Conservation (phyloP, 2,797 vertebrate genomes). For the Mastacembelus armatus region DNA sequence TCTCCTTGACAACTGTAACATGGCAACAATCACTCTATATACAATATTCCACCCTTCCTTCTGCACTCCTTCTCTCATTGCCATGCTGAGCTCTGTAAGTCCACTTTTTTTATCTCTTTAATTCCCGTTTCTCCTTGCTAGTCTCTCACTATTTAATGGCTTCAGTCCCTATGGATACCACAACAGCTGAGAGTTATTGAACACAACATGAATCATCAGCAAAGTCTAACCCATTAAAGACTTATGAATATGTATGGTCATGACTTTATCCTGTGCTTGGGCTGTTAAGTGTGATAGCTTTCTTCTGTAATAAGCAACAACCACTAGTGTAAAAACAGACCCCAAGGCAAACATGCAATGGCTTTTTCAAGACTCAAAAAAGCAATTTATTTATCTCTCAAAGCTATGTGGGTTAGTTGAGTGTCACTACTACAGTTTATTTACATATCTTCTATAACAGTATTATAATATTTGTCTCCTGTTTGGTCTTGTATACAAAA, state of each 20-base stretch:
- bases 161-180: constrained; percentile 45
- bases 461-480: constrained; percentile 6
- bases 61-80: constrained; percentile 27
- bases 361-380: constrained; percentile 62
- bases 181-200: constrained; percentile 32
- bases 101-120: constrained; percentile 16
- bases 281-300: constrained; percentile 6
- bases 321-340: background rate
- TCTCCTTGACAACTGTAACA: constrained; percentile 81
- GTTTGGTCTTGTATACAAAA: constrained; percentile 59
- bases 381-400: constrained; percentile 66
- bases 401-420: constrained; percentile 45
- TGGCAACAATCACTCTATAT: constrained; percentile 74
- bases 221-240: constrained; percentile 41
- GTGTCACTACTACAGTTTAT: constrained; percentile 68
- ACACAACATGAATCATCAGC: constrained; percentile 51
- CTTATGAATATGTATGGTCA: constrained; percentile 40
- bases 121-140: constrained; percentile 26
- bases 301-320: background rate
- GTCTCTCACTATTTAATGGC: constrained; percentile 24
- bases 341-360: background rate
- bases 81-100: constrained; percentile 23
- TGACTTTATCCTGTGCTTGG: constrained; percentile 15
- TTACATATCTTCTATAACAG: constrained; percentile 70
- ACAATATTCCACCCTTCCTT: constrained; percentile 52